phyloP scores from a whole-genome alignment of 2,797 vertebrate genomes.

The Enteromius afrohamiltoni region DNA sequence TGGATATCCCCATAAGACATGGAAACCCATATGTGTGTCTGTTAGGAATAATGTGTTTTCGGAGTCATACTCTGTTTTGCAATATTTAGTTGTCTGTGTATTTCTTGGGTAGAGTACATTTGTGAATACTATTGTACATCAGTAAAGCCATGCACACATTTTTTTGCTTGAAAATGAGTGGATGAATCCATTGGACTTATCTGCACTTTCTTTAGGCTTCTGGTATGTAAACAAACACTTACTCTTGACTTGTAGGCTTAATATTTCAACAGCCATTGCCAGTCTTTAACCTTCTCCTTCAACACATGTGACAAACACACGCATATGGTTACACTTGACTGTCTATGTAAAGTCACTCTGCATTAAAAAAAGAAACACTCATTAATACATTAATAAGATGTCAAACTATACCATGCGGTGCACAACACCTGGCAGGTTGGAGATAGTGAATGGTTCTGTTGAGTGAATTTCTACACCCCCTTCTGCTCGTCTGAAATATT shows the following conservation, averaged over 20 bases:
- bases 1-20: too few species aligned
- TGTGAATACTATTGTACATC: not conserved
- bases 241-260: not conserved
- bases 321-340: conserved; percentile 41
- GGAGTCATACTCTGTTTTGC: too few species aligned
- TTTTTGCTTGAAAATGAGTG: not conserved
- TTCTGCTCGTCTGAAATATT: conserved; percentile 41
- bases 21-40: too few species aligned
- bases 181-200: not conserved
- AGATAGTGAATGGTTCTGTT: conserved; percentile 5
- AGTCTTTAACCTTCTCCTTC: conserved; percentile 36
- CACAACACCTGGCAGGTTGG: conserved; percentile 25
- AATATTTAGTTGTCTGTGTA: too few species aligned
- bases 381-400: conserved; percentile 56
- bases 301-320: conserved; percentile 1
- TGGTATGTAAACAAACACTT: conserved; percentile 22
- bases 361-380: conserved; percentile 37
- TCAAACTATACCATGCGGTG: conserved; percentile 43
- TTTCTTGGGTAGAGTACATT: too few species aligned
- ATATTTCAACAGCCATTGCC: conserved; percentile 50
- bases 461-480: conserved; percentile 38
- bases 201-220: not conserved
- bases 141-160: not conserved
- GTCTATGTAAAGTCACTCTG: conserved; percentile 20
- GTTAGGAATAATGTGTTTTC: too few species aligned